phyloP scores from a whole-genome alignment of 2,113 vertebrate species.

The Gila orcuttii region DNA sequence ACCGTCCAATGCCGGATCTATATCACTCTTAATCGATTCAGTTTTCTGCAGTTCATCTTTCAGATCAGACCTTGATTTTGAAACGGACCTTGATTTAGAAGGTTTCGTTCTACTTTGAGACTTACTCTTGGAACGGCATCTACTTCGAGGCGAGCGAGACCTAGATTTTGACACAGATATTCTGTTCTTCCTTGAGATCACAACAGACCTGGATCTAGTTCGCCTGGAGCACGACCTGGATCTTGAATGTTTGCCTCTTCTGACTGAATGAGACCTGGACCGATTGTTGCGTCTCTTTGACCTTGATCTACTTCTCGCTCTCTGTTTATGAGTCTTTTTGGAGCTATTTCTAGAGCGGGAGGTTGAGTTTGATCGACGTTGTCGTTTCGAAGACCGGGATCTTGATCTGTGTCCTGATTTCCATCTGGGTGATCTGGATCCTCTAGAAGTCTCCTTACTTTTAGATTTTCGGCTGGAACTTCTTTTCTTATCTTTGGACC shows the following conservation, averaged over 20 bases:
- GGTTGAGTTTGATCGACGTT: conserved; percentile 45
- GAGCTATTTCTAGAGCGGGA: conserved; percentile 49
- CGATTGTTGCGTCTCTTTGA: conserved; percentile 51
- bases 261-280: conserved; percentile 58
- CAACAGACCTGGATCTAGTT: conserved; percentile 49
- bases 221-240: conserved; percentile 56
- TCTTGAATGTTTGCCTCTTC: conserved; percentile 42
- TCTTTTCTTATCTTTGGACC: conserved; percentile 34
- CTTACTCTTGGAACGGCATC: conserved; percentile 11
- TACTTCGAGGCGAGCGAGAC: conserved; percentile 39
- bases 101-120: conserved; percentile 15
- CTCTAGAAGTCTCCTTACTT: conserved; percentile 36
- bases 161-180: conserved; percentile 50
- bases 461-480: conserved; percentile 48
- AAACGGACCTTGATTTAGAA: conserved; percentile 55
- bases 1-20: neutral
- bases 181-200: conserved; percentile 30
- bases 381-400: conserved; percentile 44
- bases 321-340: conserved; percentile 32
- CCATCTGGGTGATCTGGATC: conserved; percentile 64
- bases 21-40: neutral
- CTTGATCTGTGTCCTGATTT: conserved; percentile 62
- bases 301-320: conserved; percentile 54
- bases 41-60: conserved; percentile 5
- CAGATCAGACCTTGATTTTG: conserved; percentile 42